Evolutionary conservation across 2,888 invertebrate species (phyloP), one percentile per base, ranked within the genome.

Genomic region (Andrena praecox): DNA sequence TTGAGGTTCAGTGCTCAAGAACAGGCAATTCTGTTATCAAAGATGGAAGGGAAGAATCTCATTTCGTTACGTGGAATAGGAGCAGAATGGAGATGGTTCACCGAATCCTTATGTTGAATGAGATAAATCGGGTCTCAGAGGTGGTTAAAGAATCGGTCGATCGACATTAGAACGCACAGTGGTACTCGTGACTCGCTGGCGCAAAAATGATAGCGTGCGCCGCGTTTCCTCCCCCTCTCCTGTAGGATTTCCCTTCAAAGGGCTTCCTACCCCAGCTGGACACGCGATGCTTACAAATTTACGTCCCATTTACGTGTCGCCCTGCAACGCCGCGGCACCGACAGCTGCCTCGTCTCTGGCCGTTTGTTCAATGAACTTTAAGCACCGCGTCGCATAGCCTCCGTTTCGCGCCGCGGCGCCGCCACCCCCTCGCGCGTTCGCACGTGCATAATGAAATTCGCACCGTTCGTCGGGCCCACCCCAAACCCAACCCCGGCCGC

Each of bases 361-460:
- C 56, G 84, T 87, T 87, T 87, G 82, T 86, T 84, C 87, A 68
- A 68, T 89, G 86, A 89, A 87, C 88, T 88, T 88, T 80, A 60
- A 69, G 48, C 77, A 66, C 73, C 16, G 63, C 54, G 31, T 20
- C 29, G 31, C 52, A 5, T 10, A 29, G 33, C 62, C 64, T 42
- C 62, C 29, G 35, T 31, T 64, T 72, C 48, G 52, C 66, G 20
- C 31, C 33, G 50, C 69, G 64, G 54, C 67, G 24, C 52, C 24
- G 31, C 27, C 12, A 1, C n/a, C 48, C 62, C 29, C 24, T 64
- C 59, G 35, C 42, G 76, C 67, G 52, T 66, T 69, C 67, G 64
- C 85, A 66, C 48, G 75, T 73, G 75, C 73, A 81, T 86, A 84
- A 83, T 70, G 42, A 81, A 77, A 86, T 79, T 73, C 76, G 42